Percentiles rank a stretch among this genome's conserved stretches.
Evolutionary conservation across 2,888 invertebrate genomes (phyloP).

Genomic region (Elysia crispata): DNA sequence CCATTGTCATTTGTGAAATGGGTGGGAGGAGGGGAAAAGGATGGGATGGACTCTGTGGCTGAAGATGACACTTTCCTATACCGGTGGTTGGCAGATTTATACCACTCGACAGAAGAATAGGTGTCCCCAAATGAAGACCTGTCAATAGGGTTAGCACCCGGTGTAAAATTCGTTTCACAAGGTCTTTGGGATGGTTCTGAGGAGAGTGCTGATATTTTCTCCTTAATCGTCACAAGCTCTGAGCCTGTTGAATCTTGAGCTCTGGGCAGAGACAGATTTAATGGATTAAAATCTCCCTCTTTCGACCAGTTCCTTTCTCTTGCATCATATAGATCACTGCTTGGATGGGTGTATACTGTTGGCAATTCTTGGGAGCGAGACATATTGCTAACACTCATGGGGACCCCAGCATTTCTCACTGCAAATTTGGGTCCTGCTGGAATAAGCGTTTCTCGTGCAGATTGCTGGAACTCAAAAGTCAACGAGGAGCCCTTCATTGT

Average conservation of each 20-base stretch:
- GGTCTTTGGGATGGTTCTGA: too few species aligned
- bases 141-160: too few species aligned
- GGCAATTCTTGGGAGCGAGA: neutral
- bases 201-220: neutral
- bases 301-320: neutral
- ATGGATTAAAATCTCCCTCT: neutral
- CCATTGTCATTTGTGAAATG: too few species aligned
- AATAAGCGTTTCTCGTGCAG: too few species aligned
- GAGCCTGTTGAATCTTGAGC: neutral
- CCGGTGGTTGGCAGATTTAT: neutral
- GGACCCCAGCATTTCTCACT: too few species aligned
- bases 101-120: constrained; percentile 16
- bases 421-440: too few species aligned
- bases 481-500: too few species aligned
- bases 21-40: constrained; percentile 6
- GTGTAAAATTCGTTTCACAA: too few species aligned
- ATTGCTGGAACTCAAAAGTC: too few species aligned
- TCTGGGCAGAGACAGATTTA: constrained; percentile 16
- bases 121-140: neutral
- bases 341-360: too few species aligned
- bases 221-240: neutral
- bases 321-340: neutral
- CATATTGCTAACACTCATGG: too few species aligned
- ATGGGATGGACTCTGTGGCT: constrained; percentile 46
- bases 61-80: constrained; percentile 42